A percentile compares a stretch with the other conserved stretches of the same genome.
phyloP scores from a whole-genome alignment of 2,888 invertebrate genomes.

The Pristionchus fissidentatus region DNA sequence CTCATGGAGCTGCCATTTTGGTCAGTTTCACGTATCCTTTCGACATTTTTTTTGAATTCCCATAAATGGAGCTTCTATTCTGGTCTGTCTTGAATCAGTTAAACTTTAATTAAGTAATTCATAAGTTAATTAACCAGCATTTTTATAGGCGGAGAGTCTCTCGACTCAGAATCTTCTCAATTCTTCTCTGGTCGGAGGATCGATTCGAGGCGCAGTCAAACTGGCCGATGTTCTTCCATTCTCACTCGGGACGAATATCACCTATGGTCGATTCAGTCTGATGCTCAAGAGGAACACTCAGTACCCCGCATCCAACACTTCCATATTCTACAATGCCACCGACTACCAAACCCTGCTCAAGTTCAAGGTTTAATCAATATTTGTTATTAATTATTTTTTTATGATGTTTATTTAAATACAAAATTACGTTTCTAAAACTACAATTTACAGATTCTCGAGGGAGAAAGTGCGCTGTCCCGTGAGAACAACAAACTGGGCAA shows the following conservation, averaged over 20 bases:
- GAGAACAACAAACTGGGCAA: slow-evolving; percentile 4
- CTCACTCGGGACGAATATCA: neutral
- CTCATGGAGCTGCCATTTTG: slow-evolving; percentile 41
- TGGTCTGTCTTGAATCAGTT: too few species aligned
- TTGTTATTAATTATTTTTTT: too few species aligned
- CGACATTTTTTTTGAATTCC: neutral
- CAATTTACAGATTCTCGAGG: neutral
- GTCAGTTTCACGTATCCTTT: neutral
- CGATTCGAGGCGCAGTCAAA: slow-evolving; percentile 31
- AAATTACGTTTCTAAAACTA: too few species aligned
- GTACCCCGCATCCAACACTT: neutral
- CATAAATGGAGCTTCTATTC: too few species aligned
- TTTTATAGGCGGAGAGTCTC: neutral
- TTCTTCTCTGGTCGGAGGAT: neutral
- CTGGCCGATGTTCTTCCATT: slow-evolving; percentile 33
- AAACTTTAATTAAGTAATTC: too few species aligned
- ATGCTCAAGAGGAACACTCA: slow-evolving; percentile 21
- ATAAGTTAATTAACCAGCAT: neutral
- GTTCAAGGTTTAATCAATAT: slow-evolving; percentile 21
- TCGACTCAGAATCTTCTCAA: too few species aligned
- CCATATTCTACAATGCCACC: neutral
- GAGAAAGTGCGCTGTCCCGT: neutral
- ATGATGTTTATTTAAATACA: neutral
- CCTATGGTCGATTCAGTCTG: neutral
- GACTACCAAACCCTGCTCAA: neutral